phyloP scores from a whole-genome alignment of 2,797 vertebrate genomes.

The Pristis pectinata region DNA sequence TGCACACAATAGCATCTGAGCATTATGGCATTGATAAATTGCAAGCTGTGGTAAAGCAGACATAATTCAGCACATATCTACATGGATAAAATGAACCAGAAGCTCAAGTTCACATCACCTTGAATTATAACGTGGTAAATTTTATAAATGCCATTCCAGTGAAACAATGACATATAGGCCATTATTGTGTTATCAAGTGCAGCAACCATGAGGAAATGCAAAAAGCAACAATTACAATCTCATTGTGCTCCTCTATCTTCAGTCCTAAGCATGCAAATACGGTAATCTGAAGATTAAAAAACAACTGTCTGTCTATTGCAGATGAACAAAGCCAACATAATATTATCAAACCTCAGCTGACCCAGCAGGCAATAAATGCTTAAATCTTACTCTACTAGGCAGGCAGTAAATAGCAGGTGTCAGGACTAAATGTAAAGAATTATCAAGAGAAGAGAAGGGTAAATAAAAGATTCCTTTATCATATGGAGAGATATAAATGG shows the following conservation, averaged over 20 bases:
- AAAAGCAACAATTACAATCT: background rate
- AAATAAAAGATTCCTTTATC: background rate
- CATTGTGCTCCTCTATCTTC: background rate
- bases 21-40: background rate
- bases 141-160: background rate
- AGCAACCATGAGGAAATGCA: background rate
- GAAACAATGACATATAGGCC: background rate
- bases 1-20: background rate
- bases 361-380: background rate
- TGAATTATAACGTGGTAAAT: slow-evolving; percentile 14
- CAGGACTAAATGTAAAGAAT: too few relatives aligned
- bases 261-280: background rate
- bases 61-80: background rate
- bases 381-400: background rate
- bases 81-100: background rate
- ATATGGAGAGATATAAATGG: background rate
- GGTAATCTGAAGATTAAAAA: slow-evolving; percentile 1
- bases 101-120: background rate
- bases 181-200: background rate
- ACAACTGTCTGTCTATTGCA: background rate
- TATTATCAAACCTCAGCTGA: background rate
- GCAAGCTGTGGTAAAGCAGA: background rate
- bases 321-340: background rate
- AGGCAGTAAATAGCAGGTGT: background rate
- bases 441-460: background rate